Conservation (phyloP, 1,140 invertebrate genomes). For the Philotrypesis tridentata region DNA sequence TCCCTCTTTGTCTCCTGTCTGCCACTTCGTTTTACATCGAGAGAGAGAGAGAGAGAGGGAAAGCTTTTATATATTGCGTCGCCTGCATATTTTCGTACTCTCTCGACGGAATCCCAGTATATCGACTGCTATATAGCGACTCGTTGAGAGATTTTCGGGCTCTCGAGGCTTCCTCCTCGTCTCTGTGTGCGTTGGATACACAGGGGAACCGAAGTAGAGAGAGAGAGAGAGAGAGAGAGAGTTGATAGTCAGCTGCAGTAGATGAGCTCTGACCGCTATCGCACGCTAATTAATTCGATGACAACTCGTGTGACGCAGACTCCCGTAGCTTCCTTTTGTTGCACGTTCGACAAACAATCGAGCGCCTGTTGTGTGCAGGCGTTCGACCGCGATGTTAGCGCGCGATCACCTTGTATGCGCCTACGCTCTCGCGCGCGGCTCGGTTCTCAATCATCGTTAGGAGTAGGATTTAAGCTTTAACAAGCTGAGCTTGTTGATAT, state of each 20-base stretch:
- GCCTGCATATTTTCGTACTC: neutral
- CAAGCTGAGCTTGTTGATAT: neutral
- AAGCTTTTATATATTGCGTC: neutral
- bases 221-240: too few relatives aligned
- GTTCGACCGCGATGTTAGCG: neutral
- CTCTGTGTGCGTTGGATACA: neutral
- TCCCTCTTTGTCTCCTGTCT: neutral
- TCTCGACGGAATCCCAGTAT: neutral
- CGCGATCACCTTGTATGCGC: too few relatives aligned
- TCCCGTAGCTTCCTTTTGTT: slow-evolving; percentile 3
- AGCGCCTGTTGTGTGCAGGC: neutral
- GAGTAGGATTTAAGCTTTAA: neutral
- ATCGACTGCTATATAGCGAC: neutral
- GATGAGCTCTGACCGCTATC: neutral
- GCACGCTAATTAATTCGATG: neutral
- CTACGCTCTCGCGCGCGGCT: neutral
- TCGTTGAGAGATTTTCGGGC: too few relatives aligned
- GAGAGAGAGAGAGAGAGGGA: too few relatives aligned
- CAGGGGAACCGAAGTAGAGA: neutral
- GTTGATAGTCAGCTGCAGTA: neutral
- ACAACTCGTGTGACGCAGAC: neutral
- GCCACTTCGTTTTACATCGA: slow-evolving; percentile 7
- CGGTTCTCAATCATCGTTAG: neutral
- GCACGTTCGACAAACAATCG: neutral
- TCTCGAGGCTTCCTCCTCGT: neutral